Evolutionary conservation across 2,888 invertebrate species (phyloP).

Genomic region (Drosophila helvetica): DNA sequence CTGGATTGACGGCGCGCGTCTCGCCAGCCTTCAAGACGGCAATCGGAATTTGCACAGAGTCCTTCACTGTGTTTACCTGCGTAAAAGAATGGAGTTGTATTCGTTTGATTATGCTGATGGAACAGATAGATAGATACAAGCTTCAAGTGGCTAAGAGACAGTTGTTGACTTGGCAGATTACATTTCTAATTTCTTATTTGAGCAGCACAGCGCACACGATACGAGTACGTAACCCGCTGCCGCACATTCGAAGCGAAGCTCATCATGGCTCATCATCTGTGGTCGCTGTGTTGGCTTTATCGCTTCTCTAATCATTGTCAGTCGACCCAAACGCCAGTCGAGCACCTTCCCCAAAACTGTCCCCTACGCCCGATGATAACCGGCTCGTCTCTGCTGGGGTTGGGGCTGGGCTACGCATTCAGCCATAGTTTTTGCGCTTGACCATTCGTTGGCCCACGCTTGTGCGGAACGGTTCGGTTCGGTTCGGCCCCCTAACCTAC

Average conservation of each 20-base stretch:
- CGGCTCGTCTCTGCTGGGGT: neutral
- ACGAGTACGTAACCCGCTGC: neutral
- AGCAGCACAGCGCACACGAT: too few relatives aligned
- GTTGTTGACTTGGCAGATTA: slow-evolving; percentile 24
- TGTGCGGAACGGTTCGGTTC: slow-evolving; percentile 24
- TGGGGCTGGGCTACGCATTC: slow-evolving; percentile 34
- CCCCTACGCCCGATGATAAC: slow-evolving; percentile 13
- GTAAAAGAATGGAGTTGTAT: neutral
- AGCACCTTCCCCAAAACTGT: slow-evolving; percentile 26
- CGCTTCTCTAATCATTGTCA: slow-evolving; percentile 28
- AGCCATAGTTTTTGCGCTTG: slow-evolving; percentile 9
- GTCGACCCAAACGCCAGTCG: slow-evolving; percentile 1
- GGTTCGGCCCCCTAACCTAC: neutral
- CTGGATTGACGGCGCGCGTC: slow-evolving; percentile 90
- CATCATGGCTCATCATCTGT: slow-evolving; percentile 1
- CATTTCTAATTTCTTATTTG: slow-evolving; percentile 17
- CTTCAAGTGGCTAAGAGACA: slow-evolving; percentile 15
- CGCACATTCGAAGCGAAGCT: slow-evolving; percentile 6
- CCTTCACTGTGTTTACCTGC: slow-evolving; percentile 84
- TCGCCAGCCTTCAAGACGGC: slow-evolving; percentile 92
- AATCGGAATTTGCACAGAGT: slow-evolving; percentile 92
- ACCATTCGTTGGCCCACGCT: slow-evolving; percentile 42
- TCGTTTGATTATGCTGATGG: slow-evolving; percentile 11
- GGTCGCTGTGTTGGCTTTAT: slow-evolving; percentile 8
- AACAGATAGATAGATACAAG: slow-evolving; percentile 10